phyloP scores from a whole-genome alignment of 2,113 vertebrate genomes.

The Carettochelys insculpta region DNA sequence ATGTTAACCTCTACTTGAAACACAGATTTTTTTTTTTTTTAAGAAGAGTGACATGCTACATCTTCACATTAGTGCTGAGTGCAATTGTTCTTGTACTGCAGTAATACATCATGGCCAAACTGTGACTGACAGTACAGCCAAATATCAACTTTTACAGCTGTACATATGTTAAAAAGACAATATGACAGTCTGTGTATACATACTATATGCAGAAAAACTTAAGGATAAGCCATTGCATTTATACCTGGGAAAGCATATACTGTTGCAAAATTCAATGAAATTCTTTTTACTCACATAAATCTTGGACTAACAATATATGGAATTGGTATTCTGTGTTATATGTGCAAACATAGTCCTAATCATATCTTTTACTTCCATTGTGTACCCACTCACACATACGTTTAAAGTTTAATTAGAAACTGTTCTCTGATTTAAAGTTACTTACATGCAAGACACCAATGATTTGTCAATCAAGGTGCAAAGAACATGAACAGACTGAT shows the following conservation, averaged over 20 bases:
- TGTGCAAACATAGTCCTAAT: not conserved
- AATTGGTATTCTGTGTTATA: not conserved
- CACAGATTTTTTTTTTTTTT: not conserved
- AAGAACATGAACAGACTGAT: conserved; percentile 1
- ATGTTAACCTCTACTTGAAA: not conserved
- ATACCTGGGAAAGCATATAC: not conserved
- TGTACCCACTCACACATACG: not conserved
- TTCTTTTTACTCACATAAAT: not conserved
- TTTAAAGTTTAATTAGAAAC: not conserved
- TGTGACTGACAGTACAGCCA: not conserved
- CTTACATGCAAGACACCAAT: not conserved
- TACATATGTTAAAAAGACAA: not conserved
- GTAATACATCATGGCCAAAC: not conserved
- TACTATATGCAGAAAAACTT: not conserved
- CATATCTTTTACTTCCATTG: not conserved
- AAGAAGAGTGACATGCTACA: not conserved
- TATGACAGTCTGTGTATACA: not conserved
- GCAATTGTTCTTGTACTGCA: not conserved
- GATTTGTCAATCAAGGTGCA: not conserved
- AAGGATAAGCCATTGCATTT: not conserved
- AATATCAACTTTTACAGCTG: not conserved
- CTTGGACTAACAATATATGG: not conserved
- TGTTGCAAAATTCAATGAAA: conserved; percentile 9
- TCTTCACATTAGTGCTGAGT: not conserved
- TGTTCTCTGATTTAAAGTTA: not conserved